Percentiles rank a stretch among this genome's conserved stretches.
Conservation (phyloP, 1,140 invertebrate species). For the Plodia interpunctella region DNA sequence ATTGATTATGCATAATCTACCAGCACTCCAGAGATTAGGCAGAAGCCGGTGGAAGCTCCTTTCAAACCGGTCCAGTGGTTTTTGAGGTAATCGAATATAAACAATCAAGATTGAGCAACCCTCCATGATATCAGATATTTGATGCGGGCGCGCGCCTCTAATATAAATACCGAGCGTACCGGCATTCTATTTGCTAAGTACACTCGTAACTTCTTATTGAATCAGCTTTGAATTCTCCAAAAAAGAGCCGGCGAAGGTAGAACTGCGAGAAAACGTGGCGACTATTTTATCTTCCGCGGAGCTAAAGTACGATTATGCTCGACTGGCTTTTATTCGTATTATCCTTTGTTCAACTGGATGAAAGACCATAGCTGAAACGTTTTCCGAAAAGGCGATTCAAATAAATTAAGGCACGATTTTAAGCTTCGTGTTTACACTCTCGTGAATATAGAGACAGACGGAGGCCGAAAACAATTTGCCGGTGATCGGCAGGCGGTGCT, state of each 20-base stretch:
- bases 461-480: constrained; percentile 35
- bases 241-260: constrained; percentile 39
- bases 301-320: constrained; percentile 62
- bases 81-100: constrained; percentile 34
- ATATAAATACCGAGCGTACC: constrained; percentile 26
- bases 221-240: constrained; percentile 45
- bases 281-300: constrained; percentile 60
- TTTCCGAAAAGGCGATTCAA: constrained; percentile 42
- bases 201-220: constrained; percentile 57
- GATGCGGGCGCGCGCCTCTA: constrained; percentile 10
- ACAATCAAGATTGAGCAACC: constrained; percentile 22
- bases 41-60: constrained; percentile 10
- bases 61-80: constrained; percentile 22
- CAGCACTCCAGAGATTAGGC: constrained; percentile 13
- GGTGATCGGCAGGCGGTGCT: constrained; percentile 15
- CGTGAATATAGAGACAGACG: constrained; percentile 35
- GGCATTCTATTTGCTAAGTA: constrained; percentile 33
- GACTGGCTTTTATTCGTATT: constrained; percentile 67
- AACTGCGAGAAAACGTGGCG: constrained; percentile 56
- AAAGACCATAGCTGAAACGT: constrained; percentile 40
- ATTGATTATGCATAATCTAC: constrained; percentile 16
- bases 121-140: constrained; percentile 9
- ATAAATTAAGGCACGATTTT: constrained; percentile 49
- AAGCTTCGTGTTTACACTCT: constrained; percentile 42
- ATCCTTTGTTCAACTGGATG: constrained; percentile 54